Base-by-base conservation (phyloP, 2,797 vertebrate genomes). In the Serranus cabrilla region DNA sequence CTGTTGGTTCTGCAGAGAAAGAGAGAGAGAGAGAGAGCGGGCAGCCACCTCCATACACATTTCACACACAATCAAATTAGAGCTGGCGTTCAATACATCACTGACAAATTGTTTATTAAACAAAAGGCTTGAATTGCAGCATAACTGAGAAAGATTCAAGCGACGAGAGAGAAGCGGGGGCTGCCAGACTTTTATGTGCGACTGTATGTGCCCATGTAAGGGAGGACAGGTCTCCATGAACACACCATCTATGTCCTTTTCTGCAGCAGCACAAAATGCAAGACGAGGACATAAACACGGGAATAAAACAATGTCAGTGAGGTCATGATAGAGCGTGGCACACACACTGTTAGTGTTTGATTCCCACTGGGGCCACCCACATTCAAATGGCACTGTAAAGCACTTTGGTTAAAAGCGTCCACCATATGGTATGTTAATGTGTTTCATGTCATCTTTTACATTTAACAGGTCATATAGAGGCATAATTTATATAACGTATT, bases 41-140 rank as follows among this genome's bases (percentile, higher is more conserved):
- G 72, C 78, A 69, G 82, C 78, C 81, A 76, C 82, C 86, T 89
- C 88, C 64, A 74, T 71, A 58, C 82, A 74, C 85, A 76, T 80
- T 81, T 88, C 84, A 84, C 73, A 68, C 78, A 88, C 88, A 92
- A 93, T 93, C 90, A 81, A 88, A 91, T 95, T 91, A 94, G 69
- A 87, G 90, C 60, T 17, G 64, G 87, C 92, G 89, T 94, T 95
- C 91, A 27, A 96, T 97, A 93, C 93, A 96, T 96, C 96, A 96
- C 95, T 96, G 96, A 96, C 96, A 96, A 93, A 95, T 95, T 91
- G 95, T 95, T 98, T 97, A 98, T 97, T 96, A 97, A 97, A 97
- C 95, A 96, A 96, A 96, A 96, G 94, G 92, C 89, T 94, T 92
- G 59, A 17, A 93, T 92, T 95, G 95, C 96, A 95, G 95, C 95